Conservation (phyloP, 2,113 vertebrate species). For the Catharus bicknelli region DNA sequence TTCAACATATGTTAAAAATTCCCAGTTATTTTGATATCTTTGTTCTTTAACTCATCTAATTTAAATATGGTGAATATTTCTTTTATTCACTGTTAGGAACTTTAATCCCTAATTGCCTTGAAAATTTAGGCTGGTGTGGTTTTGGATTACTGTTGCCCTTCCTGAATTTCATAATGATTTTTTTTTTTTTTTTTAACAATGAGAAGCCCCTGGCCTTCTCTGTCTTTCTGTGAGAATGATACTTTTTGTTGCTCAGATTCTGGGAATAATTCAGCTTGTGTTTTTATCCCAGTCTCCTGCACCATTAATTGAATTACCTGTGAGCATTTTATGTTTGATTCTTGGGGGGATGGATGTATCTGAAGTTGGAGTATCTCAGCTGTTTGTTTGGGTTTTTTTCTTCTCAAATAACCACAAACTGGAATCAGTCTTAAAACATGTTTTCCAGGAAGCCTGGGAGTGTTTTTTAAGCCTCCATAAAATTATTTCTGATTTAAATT, state of each 20-base stretch:
- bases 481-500: neutral
- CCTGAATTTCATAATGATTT: neutral
- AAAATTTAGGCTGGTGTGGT: neutral
- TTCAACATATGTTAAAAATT: neutral
- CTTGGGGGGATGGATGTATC: neutral
- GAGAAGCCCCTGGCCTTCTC: fast-evolving
- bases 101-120: neutral
- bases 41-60: neutral
- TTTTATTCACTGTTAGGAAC: neutral
- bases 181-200: neutral
- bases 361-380: neutral
- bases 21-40: neutral
- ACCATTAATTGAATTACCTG: neutral
- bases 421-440: neutral
- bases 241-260: neutral
- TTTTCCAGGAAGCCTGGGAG: neutral
- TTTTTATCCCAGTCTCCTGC: neutral
- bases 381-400: neutral
- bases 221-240: neutral
- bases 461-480: neutral
- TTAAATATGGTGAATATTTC: neutral
- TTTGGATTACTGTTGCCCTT: neutral
- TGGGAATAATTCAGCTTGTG: neutral
- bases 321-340: neutral
- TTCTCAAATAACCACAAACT: neutral